phyloP scores from a whole-genome alignment of 2,113 vertebrate genomes.

The Lophius piscatorius region DNA sequence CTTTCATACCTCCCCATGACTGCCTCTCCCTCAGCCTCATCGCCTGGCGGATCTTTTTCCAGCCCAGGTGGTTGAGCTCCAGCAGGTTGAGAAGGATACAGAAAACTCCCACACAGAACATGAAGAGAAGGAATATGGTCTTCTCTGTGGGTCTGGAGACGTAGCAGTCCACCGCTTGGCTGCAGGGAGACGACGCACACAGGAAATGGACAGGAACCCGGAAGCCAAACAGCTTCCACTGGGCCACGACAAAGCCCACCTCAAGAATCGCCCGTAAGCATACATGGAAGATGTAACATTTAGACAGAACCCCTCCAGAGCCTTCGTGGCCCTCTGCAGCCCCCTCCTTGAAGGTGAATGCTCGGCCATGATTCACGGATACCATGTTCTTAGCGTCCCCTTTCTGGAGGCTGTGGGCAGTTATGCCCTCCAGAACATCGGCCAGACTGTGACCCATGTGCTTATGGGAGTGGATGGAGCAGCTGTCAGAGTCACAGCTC shows the following conservation, averaged over 20 bases:
- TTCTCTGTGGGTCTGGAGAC: slow-evolving; percentile 83
- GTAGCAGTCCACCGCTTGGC: slow-evolving; percentile 80
- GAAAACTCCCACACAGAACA: slow-evolving; percentile 80
- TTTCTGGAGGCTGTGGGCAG: slow-evolving; percentile 66
- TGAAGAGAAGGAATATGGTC: slow-evolving; percentile 81
- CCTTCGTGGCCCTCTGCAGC: not conserved
- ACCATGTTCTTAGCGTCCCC: slow-evolving; percentile 40
- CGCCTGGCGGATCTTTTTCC: slow-evolving; percentile 77
- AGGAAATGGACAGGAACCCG: slow-evolving; percentile 76
- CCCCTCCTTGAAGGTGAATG: slow-evolving; percentile 1
- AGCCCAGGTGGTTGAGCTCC: slow-evolving; percentile 82
- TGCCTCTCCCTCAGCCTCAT: slow-evolving; percentile 35
- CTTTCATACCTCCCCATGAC: slow-evolving; percentile 31
- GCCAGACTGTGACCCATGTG: slow-evolving; percentile 76
- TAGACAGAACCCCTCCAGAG: slow-evolving; percentile 76
- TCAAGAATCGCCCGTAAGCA: slow-evolving; percentile 77
- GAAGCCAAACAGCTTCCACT: slow-evolving; percentile 83
- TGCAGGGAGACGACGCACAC: slow-evolving; percentile 70
- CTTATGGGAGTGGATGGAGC: slow-evolving; percentile 75
- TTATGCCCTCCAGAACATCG: slow-evolving; percentile 63
- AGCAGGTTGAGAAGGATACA: slow-evolving; percentile 81
- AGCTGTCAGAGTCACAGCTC: slow-evolving; percentile 78
- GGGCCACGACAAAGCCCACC: slow-evolving; percentile 76
- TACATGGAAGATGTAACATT: slow-evolving; percentile 81
- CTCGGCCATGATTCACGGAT: slow-evolving; percentile 13